A percentile compares a stretch with the other conserved stretches of the same genome.
phyloP scores from a whole-genome alignment of 2,113 vertebrate species.

The Pithys albifrons region DNA sequence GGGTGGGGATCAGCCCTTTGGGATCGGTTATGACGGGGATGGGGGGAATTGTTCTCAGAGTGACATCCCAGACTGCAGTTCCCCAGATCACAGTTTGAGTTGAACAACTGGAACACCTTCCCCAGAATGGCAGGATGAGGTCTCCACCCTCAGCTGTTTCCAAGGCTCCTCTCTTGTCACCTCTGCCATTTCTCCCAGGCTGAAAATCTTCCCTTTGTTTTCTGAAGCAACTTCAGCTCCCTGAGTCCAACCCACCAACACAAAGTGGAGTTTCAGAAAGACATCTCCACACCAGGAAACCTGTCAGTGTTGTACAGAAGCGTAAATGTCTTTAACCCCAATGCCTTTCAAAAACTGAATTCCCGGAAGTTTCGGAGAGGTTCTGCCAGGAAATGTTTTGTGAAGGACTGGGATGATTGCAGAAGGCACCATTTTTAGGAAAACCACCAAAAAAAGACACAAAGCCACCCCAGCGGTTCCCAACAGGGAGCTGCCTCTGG shows the following conservation, averaged over 20 bases:
- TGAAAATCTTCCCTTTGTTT: not conserved
- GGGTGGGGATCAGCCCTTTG: not conserved
- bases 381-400: constrained; percentile 24
- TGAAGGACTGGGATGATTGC: not conserved
- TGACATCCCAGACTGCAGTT: not conserved
- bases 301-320: not conserved
- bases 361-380: not conserved
- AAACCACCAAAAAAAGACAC: not conserved
- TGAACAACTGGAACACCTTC: not conserved
- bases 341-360: not conserved
- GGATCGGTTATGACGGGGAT: not conserved
- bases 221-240: not conserved
- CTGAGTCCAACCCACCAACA: not conserved
- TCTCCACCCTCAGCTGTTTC: not conserved
- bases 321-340: not conserved
- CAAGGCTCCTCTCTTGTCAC: not conserved
- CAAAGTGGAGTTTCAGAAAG: not conserved
- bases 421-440: constrained; percentile 16
- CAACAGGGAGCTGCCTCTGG: fast-evolving
- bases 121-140: not conserved
- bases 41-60: not conserved
- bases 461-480: not conserved
- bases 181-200: not conserved
- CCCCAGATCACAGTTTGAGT: not conserved
- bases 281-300: not conserved